Conservation (phyloP, 2,888 invertebrate genomes). For the Psylliodes chrysocephalus region DNA sequence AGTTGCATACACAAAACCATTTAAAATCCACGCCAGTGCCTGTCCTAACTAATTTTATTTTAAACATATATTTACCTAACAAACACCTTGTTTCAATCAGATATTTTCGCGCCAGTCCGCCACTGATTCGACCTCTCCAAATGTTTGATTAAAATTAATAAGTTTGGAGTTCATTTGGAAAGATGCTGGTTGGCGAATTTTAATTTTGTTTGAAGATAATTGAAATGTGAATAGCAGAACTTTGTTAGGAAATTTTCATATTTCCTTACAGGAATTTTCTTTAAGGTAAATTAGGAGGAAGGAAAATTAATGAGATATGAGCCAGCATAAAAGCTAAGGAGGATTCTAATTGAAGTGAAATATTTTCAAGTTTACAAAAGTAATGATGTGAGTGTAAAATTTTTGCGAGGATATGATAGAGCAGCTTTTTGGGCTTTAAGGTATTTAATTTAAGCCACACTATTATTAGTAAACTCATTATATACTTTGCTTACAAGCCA, state of each 20-base stretch:
- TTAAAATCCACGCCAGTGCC: too few species aligned
- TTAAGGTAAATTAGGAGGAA: slow-evolving; percentile 15
- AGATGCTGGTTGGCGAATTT: slow-evolving; percentile 25
- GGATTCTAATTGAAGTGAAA: background rate
- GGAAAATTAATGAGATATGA: slow-evolving; percentile 22
- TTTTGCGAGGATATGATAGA: too few species aligned
- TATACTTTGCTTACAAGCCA: too few species aligned
- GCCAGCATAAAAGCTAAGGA: background rate
- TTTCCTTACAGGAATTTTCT: slow-evolving; percentile 16
- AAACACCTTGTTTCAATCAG: too few species aligned
- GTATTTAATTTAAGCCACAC: too few species aligned
- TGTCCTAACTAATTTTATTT: too few species aligned
- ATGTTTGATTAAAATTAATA: slow-evolving; percentile 35
- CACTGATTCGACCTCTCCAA: slow-evolving; percentile 4
- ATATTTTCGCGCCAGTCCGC: slow-evolving; percentile 4
- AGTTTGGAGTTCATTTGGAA: slow-evolving; percentile 29
- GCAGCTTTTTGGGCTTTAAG: too few species aligned
- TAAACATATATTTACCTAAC: too few species aligned
- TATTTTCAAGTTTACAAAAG: background rate
- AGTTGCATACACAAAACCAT: too few species aligned
- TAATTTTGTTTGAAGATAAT: slow-evolving; percentile 30
- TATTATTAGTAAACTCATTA: too few species aligned
- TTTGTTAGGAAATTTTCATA: slow-evolving; percentile 24
- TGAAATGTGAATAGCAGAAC: slow-evolving; percentile 27
- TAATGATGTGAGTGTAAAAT: too few species aligned